Evolutionary conservation across 2,113 vertebrate genomes (phyloP).

Genomic region (Lipophrys pholis): DNA sequence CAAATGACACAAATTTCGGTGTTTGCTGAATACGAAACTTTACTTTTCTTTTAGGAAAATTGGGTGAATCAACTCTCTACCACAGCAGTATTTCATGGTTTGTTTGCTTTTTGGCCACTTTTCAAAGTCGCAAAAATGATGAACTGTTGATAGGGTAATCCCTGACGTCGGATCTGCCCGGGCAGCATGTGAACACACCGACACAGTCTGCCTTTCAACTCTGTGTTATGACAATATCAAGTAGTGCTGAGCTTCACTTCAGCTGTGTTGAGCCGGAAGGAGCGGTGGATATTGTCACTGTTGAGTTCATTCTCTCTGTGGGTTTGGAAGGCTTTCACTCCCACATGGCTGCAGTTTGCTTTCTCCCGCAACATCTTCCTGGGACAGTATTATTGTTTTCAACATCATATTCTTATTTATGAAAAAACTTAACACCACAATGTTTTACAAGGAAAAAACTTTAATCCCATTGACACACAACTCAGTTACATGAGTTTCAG

Average conservation of each 20-base stretch:
- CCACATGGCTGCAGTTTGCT: conserved; percentile 16
- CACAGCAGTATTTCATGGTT: too few species aligned
- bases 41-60: too few species aligned
- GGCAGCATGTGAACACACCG: conserved; percentile 7
- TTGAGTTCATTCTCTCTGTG: conserved; percentile 31
- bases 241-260: conserved; percentile 18
- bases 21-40: too few species aligned
- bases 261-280: conserved; percentile 35
- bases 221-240: conserved; percentile 40
- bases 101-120: too few species aligned
- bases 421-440: conserved; percentile 9
- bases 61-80: too few species aligned
- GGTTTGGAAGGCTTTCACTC: conserved; percentile 10
- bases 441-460: conserved; percentile 22
- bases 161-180: conserved; percentile 9
- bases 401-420: neutral
- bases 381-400: neutral
- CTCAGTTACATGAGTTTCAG: conserved; percentile 14
- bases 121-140: neutral
- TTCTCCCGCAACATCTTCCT: neutral
- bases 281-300: conserved; percentile 35
- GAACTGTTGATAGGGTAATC: conserved; percentile 18
- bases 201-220: neutral
- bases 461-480: conserved; percentile 43
- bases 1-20: too few species aligned